Conservation (phyloP, 2,888 invertebrate genomes). For the Pachycephus smyrnensis region DNA sequence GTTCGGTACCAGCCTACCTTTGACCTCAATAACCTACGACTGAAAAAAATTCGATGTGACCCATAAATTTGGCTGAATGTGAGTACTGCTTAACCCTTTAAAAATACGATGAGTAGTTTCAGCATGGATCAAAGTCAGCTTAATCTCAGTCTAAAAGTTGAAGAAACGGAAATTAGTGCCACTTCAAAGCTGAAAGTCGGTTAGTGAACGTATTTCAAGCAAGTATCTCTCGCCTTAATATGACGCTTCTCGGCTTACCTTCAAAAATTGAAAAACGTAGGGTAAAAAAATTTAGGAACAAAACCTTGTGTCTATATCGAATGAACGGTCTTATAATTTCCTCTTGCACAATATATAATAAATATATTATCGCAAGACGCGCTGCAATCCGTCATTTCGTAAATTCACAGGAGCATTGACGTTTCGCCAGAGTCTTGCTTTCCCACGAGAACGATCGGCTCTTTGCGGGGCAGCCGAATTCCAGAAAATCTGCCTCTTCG, state of each 20-base stretch:
- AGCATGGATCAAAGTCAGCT: no score
- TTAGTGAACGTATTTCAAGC: neutral
- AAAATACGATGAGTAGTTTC: neutral
- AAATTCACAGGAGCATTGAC: neutral
- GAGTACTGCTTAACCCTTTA: neutral
- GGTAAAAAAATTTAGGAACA: neutral
- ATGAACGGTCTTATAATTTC: neutral
- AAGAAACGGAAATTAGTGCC: no score
- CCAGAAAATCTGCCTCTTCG: constrained; percentile 41
- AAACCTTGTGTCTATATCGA: neutral
- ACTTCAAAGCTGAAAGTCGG: neutral
- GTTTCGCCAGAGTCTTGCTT: neutral
- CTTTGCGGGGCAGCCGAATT: constrained; percentile 27
- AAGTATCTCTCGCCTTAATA: no score
- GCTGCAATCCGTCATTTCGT: neutral
- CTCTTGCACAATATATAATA: neutral
- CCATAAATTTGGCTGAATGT: neutral
- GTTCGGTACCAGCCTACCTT: neutral
- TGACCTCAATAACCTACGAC: neutral
- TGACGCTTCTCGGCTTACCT: no score
- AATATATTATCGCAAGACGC: no score
- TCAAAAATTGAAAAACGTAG: no score
- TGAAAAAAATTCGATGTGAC: neutral
- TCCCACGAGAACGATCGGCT: neutral
- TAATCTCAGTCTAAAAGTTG: no score